Conservation (phyloP, 1,140 invertebrate genomes). For the Drosophila kanapiae region DNA sequence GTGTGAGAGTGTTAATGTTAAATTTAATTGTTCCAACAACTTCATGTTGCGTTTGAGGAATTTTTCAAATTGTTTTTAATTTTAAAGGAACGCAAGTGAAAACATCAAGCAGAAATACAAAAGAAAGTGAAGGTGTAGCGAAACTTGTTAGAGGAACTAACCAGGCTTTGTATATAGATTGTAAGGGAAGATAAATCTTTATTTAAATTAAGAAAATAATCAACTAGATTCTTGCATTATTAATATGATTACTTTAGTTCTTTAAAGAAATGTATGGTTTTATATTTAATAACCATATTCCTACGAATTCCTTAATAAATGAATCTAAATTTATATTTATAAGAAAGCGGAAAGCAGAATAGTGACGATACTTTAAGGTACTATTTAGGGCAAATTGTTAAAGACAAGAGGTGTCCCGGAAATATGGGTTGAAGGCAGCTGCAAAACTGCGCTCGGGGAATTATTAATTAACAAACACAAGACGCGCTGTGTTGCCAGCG, state of each 20-base stretch:
- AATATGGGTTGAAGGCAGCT: constrained; percentile 28
- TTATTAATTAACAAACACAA: constrained; percentile 64
- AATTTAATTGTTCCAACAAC: constrained; percentile 22
- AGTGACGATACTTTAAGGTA: background rate
- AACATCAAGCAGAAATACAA: background rate
- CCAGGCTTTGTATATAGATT: background rate
- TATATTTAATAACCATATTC: background rate
- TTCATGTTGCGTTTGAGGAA: constrained; percentile 15
- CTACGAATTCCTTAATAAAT: background rate
- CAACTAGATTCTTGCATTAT: no score
- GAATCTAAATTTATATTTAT: background rate
- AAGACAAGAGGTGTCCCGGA: constrained; percentile 18
- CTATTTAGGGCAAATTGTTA: background rate
- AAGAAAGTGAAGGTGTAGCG: no score
- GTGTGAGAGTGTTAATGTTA: constrained; percentile 16
- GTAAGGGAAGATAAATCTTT: background rate
- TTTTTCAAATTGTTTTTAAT: constrained; percentile 22
- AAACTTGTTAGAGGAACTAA: background rate
- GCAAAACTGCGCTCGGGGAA: constrained; percentile 35
- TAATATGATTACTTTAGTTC: no score
- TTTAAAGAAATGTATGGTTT: no score
- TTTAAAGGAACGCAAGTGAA: background rate
- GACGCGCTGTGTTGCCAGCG: constrained; percentile 18
- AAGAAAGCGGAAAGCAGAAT: background rate
- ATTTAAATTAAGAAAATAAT: background rate